Base-by-base conservation (phyloP, 2,888 invertebrate genomes). In the Hypselothyrea guttata region DNA sequence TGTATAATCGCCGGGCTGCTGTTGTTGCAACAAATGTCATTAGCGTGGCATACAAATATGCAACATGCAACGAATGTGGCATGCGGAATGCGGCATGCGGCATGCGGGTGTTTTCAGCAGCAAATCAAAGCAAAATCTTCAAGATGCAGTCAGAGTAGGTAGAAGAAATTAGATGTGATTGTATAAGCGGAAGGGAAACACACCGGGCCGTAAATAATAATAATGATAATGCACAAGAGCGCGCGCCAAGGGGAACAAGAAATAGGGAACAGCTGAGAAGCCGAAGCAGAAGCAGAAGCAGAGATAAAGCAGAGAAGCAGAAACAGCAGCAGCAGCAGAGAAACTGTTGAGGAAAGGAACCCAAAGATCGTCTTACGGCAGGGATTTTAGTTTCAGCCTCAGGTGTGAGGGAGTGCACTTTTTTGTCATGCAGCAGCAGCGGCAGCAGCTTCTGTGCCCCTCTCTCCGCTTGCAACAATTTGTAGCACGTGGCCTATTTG, bases 161-260 rank as follows among this genome's bases (percentile, higher is more conserved):
- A 75, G 78, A 61, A 57, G 63, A 85, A 79, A 86, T 82, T 82
- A 83, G 75, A 86, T 83, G 84, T 82, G 86, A 86, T 83, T 86
- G 86, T 83, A 76, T 84, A 75, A 75, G 75, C 65, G 71, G 75
- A 74, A 75, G 75, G 59, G 64, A 83, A 81, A 73, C 84, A 82
- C 83, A 84, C 87, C 83, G 86, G 83, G 87, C 83, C 87, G 87
- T 86, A 64, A 85, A 79, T 84, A 79, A 79, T 84, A 70, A 86
- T 69, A 67, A 83, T 65, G 71, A 65, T 57, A 47, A 53, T 59
- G 62, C 63, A 63, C 46, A 52, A 66, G 68, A 60, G 51, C 71
- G 70, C 86, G 87, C 84, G 69, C 83, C 71, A 82, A 57, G 47
- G 55, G 34, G 28, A 51, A 46, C 22, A 37, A 42, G 44, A 31